A percentile compares a stretch with the other conserved stretches of the same genome.
These are phyloP conservation scores for Pteruthius melanotis DNA, from an alignment of 2,113 vertebrate genomes.

Conservation along the genomic window DNA sequence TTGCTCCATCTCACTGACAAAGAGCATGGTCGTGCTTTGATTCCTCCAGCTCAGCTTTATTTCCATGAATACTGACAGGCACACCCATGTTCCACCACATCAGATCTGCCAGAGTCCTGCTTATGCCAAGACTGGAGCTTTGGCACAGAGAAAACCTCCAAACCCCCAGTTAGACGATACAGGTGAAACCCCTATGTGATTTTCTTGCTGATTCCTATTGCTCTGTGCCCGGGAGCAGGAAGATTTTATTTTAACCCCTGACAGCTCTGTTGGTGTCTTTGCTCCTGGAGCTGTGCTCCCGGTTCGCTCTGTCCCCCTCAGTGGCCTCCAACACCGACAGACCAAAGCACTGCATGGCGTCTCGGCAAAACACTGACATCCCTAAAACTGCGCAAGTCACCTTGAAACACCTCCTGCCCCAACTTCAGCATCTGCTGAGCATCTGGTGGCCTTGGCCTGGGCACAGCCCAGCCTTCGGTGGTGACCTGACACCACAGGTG, in stretches of 20 bases:
- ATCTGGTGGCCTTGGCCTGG: neutral
- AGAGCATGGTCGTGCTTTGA: fast-evolving
- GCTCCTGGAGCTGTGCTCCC: neutral
- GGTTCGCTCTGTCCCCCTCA: neutral
- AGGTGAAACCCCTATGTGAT: neutral
- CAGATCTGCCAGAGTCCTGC: neutral
- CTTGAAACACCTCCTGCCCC: neutral
- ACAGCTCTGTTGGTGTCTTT: neutral
- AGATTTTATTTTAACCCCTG: neutral
- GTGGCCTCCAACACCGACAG: neutral
- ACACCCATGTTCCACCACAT: neutral
- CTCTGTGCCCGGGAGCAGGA: neutral
- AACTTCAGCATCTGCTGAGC: neutral
- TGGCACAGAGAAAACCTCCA: neutral
- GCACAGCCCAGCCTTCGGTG: neutral
- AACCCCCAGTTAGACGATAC: neutral
- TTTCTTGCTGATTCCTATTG: neutral
- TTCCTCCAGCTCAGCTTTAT: neutral
- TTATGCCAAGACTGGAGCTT: neutral
- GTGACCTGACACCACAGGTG: neutral
- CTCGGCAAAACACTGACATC: neutral
- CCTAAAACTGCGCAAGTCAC: neutral
- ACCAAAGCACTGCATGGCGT: neutral
- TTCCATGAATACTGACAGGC: neutral
- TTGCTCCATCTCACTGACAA: neutral